Percentiles rank a stretch among this genome's conserved stretches.
Conservation (phyloP, 2,113 vertebrate species). For the Chrysochloris asiatica region DNA sequence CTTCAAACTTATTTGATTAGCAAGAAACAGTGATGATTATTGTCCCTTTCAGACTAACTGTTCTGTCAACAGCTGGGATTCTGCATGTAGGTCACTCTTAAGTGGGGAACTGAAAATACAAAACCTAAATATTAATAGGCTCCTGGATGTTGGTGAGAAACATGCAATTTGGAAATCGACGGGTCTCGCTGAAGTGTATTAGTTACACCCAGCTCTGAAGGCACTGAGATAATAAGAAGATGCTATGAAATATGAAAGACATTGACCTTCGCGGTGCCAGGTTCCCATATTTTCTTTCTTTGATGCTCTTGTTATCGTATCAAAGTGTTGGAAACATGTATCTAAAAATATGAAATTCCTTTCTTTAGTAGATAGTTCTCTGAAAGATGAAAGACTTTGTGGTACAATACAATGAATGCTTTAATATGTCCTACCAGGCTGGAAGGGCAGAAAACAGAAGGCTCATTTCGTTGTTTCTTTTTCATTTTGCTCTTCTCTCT, state of each 20-base stretch:
- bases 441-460: not conserved
- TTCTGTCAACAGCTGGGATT: not conserved
- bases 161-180: not conserved
- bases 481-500: not conserved
- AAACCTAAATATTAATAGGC: slow-evolving; percentile 28
- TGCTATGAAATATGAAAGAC: not conserved
- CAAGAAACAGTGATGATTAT: not conserved
- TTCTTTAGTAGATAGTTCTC: not conserved
- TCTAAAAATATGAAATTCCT: slow-evolving; percentile 2
- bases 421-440: not conserved
- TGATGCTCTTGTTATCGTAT: not conserved
- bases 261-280: not conserved
- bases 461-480: not conserved
- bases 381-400: slow-evolving; percentile 41
- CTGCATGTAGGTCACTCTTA: slow-evolving; percentile 30
- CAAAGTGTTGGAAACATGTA: slow-evolving; percentile 21
- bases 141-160: slow-evolving; percentile 13
- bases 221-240: not conserved
- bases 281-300: not conserved
- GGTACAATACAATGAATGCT: slow-evolving; percentile 15
- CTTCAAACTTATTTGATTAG: slow-evolving; percentile 51
- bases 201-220: not conserved
- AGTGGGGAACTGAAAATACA: not conserved
- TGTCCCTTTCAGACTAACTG: not conserved
- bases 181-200: not conserved